Percentiles rank a stretch among this genome's conserved stretches.
phyloP scores from a whole-genome alignment of 2,113 vertebrate genomes.

The Mus pahari region DNA sequence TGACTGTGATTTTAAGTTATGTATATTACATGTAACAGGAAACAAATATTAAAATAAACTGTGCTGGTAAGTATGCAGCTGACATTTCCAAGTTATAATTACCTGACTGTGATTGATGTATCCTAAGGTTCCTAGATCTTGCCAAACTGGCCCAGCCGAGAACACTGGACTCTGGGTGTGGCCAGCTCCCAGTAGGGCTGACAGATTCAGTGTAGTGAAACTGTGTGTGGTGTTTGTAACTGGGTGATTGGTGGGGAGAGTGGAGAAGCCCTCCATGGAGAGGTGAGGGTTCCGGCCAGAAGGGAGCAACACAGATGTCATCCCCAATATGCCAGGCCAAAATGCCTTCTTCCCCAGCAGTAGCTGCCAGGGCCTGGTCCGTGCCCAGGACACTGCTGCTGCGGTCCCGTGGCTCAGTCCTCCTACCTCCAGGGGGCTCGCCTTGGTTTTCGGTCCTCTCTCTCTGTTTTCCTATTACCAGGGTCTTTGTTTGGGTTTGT shows the following conservation, averaged over 20 bases:
- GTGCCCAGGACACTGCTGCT: conserved; percentile 26
- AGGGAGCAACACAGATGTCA: conserved; percentile 48
- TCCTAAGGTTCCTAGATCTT: conserved; percentile 84
- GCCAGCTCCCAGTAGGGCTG: conserved; percentile 53
- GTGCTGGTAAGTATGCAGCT: conserved; percentile 85
- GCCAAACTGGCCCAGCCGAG: conserved; percentile 74
- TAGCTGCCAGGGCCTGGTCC: conserved; percentile 37
- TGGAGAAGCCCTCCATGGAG: conserved; percentile 37
- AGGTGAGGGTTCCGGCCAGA: conserved; percentile 57
- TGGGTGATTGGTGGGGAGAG: conserved; percentile 77
- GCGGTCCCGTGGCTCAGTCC: background rate
- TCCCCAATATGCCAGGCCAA: conserved; percentile 10
- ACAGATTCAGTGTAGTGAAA: conserved; percentile 76
- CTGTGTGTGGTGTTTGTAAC: conserved; percentile 76
- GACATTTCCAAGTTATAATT: conserved; percentile 85
- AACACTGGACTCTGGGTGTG: conserved; percentile 64
- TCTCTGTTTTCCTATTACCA: background rate
- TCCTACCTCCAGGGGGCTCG: conserved; percentile 53
- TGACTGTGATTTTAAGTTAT: conserved; percentile 90
- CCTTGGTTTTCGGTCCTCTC: conserved; percentile 39
- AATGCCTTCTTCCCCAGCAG: conserved; percentile 63
- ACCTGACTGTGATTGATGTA: conserved; percentile 86
- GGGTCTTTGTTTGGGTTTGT: background rate
- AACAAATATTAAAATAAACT: conserved; percentile 87
- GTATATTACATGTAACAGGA: conserved; percentile 88